These are phyloP conservation scores for Busseola fusca DNA, from an alignment of 2,888 invertebrate species.

Conservation along the genomic window DNA sequence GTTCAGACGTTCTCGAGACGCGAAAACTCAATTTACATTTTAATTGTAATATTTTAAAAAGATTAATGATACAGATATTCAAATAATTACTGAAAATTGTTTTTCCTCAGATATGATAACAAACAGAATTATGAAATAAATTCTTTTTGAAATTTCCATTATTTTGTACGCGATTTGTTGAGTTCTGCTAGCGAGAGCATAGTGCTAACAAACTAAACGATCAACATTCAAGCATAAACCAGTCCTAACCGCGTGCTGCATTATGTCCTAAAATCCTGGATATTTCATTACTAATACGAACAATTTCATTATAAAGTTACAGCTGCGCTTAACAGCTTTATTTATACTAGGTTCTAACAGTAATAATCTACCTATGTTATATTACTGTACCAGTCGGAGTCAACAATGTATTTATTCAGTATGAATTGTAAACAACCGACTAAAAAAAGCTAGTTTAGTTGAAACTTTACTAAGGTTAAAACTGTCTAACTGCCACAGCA, in stretches of 20 bases:
- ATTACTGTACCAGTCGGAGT: background rate
- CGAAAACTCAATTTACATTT: background rate
- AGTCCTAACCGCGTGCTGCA: slow-evolving; percentile 2
- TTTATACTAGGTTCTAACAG: background rate
- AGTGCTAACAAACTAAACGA: background rate
- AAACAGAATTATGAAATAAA: background rate
- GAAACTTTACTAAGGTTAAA: background rate
- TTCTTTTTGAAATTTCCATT: background rate
- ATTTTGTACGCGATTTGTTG: background rate
- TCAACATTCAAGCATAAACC: slow-evolving; percentile 1
- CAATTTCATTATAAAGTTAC: slow-evolving; percentile 28
- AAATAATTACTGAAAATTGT: background rate
- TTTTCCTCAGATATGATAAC: background rate
- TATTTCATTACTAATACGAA: slow-evolving; percentile 20
- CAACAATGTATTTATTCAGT: background rate
- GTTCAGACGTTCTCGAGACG: too few relatives aligned
- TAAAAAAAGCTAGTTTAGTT: background rate
- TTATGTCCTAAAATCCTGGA: slow-evolving; percentile 17
- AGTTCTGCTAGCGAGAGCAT: background rate
- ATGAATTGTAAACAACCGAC: background rate
- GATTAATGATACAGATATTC: background rate
- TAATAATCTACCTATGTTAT: background rate
- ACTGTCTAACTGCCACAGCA: background rate
- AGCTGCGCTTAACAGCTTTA: slow-evolving; percentile 16
- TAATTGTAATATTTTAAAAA: background rate